Evolutionary conservation across 2,888 invertebrate genomes (phyloP).

Genomic region (Eilema caniola): DNA sequence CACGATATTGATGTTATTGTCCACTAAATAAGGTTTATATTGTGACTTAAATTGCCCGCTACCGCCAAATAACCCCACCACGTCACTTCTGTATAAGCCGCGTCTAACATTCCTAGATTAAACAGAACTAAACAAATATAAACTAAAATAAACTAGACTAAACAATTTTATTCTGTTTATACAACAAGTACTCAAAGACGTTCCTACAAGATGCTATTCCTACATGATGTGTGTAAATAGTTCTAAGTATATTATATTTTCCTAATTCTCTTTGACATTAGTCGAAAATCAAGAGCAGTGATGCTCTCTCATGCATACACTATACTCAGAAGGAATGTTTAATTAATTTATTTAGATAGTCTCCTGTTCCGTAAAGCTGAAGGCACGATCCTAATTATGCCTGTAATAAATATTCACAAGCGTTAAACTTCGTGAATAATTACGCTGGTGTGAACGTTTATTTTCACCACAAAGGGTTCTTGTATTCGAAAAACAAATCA

Average conservation of each 20-base stretch:
- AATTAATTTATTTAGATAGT: slow-evolving; percentile 73
- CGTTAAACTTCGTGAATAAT: slow-evolving; percentile 80
- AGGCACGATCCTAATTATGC: slow-evolving; percentile 79
- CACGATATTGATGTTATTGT: too few relatives aligned
- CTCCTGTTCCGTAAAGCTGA: slow-evolving; percentile 71
- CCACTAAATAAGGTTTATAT: too few relatives aligned
- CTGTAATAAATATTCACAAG: slow-evolving; percentile 81
- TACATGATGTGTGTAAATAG: slow-evolving; percentile 47
- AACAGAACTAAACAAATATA: too few relatives aligned
- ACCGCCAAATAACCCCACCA: too few relatives aligned
- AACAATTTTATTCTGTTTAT: slow-evolving; percentile 24
- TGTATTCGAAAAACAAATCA: neutral
- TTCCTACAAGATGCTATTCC: slow-evolving; percentile 45
- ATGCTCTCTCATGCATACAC: slow-evolving; percentile 53
- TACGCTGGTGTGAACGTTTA: slow-evolving; percentile 77
- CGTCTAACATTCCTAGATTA: too few relatives aligned
- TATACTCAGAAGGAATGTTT: slow-evolving; percentile 64
- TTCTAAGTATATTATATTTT: slow-evolving; percentile 57
- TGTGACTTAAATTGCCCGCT: too few relatives aligned
- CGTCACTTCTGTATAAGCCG: too few relatives aligned
- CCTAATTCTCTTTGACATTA: slow-evolving; percentile 64
- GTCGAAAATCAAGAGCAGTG: slow-evolving; percentile 54
- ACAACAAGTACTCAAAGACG: slow-evolving; percentile 35
- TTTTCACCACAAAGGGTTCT: slow-evolving; percentile 62
- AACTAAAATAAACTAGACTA: too few relatives aligned